Base-by-base conservation (phyloP, 2,797 vertebrate genomes). In the Florisuga fusca region DNA sequence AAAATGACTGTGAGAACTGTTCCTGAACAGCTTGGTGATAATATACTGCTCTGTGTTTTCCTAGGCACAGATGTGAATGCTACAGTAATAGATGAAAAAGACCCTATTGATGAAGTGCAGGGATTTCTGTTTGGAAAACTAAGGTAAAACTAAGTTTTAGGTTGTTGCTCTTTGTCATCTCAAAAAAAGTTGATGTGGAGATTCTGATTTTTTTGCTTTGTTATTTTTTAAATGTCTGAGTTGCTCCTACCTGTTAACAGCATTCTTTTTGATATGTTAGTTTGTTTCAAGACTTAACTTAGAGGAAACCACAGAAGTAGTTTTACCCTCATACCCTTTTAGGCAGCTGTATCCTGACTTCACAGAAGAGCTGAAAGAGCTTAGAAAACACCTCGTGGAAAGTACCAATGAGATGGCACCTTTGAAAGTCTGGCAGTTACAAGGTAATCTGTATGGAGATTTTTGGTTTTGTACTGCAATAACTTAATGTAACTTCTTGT, bases 381-480 rank as follows among this genome's bases (percentile, higher is more conserved):
- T 99, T 89, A 98, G 99, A 74, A 99, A 99, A 69, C 99, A 99
- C 97, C 98, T 99, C 0, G 98, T 99, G 21, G 99, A 99, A 97
- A 99, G 99, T 96, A 99, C 99, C 93, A 99, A 99, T 95, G 99
- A 99, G 96, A 99, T 99, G 99, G 98, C 99, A 8, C 99, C 99
- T 58, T 97, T 99, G 75, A 99, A 99, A 98, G 99, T 99, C 7
- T 99, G 99, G 99, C 99, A 99, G 82, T 98, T 99, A 95, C 99
- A 99, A 99, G 99, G 99, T 99, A 97, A 94, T 50, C n/a, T 79
- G n/a, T 71, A n/a, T 12, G 7, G 76, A 62, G 43, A 3, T 21
- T 84, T 84, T 86, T 57, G 55, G 20, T 57, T 11, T 6, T 43
- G 26, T 23, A 25, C 15, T 69, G 7, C 14, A 75, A 41, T 78